These are phyloP conservation scores for Leucophora obtusa DNA, from an alignment of 2,888 invertebrate species.

Conservation along the genomic window DNA sequence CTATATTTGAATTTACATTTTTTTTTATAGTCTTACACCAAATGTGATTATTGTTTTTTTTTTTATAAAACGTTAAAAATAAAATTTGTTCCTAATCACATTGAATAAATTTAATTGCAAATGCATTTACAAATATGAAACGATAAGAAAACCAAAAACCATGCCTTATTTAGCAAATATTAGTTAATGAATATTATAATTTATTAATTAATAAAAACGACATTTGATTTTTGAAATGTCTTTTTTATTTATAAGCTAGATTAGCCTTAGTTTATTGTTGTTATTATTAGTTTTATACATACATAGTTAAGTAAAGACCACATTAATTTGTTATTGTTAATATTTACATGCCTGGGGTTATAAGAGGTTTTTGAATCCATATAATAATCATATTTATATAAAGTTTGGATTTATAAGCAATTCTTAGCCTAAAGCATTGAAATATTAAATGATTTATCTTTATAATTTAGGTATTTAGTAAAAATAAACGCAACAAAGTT, in stretches of 20 bases:
- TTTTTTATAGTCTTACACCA: neutral
- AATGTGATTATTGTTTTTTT: neutral
- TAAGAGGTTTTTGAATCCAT: neutral
- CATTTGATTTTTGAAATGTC: constrained; percentile 34
- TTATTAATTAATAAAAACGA: neutral
- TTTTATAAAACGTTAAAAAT: neutral
- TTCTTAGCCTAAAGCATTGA: too few species aligned
- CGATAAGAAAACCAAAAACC: constrained; percentile 34
- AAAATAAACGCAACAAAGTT: constrained; percentile 33
- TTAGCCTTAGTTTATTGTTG: constrained; percentile 16
- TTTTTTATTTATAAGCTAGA: constrained; percentile 19
- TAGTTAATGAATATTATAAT: neutral
- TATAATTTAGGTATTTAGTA: constrained; percentile 7
- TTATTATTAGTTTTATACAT: constrained; percentile 16
- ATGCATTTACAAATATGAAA: constrained; percentile 47
- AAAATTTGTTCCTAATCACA: constrained; percentile 14
- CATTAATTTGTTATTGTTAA: neutral
- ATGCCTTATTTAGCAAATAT: constrained; percentile 65
- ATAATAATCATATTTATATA: neutral
- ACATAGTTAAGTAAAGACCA: neutral
- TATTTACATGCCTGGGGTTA: neutral
- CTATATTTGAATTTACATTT: neutral
- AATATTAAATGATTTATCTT: neutral
- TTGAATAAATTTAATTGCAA: constrained; percentile 41
- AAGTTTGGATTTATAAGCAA: neutral